Evolutionary conservation across 1,140 invertebrate genomes (phyloP), one percentile per base, ranked within the genome.

Genomic region (Argopecten irradians): DNA sequence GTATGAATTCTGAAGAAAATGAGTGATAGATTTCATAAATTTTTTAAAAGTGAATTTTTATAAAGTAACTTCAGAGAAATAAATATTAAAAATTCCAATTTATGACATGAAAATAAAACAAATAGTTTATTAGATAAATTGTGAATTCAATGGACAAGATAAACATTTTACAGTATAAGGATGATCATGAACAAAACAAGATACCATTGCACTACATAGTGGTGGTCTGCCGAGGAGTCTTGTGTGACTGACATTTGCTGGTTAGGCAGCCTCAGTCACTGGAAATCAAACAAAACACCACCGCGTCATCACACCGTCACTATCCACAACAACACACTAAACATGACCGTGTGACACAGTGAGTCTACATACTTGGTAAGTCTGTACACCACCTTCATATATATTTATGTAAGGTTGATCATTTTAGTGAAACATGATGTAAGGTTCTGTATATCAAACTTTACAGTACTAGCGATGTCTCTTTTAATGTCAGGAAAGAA

Each of bases 231-330:
- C 8, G 55, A 71, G 55, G 55, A 71, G 55, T 11, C 55, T 8
- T 71, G 55, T 71, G 55, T 71, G 55, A 71, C 55, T 71, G 55
- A 71, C 55, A 71, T n/a, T 28, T 71, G 55, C 55, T 71, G 55
- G 55, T 71, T 71, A 71, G n/a, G 55, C 55, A 71, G 55, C 55
- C 55, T 71, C 55, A 71, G 55, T 71, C 55, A 71, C 55, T 71
- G 55, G 55, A 71, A 71, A 71, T 71, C 55, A 71, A 71, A 71
- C 55, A 71, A 71, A 71, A 71, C 55, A 71, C 55, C 55, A 71
- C 55, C 28, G 55, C n/a, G 55, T 71, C 55, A 71, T 71, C 55
- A 71, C 55, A 71, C 55, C n/a, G n/a, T n/a, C n/a, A n/a, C n/a
- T n/a, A n/a, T n/a, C n/a, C n/a, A n/a, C n/a, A n/a, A n/a, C n/a